Evolutionary conservation across 2,797 vertebrate species (phyloP), one percentile per base, ranked within the genome.

Genomic region (Cyclura pinguis): DNA sequence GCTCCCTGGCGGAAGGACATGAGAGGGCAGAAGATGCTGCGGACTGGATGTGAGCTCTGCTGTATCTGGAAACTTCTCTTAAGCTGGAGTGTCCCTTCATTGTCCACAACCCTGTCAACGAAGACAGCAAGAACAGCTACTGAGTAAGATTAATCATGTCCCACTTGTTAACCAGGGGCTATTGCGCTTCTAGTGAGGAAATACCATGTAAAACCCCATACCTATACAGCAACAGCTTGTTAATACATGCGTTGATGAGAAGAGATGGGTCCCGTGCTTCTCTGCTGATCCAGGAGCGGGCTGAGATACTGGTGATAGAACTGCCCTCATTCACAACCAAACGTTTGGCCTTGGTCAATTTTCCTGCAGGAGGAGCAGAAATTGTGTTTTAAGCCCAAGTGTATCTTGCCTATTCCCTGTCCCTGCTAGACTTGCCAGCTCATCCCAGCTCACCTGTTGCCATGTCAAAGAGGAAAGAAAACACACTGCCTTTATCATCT

Each of bases 1-100:
- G 99, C 99, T 1, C 98, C 98, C 95, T 99, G 99, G 84, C 99
- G 97, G 97, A 99, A 99, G 91, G 99, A 99, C 99, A 99, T 99
- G 85, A 99, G 98, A 13, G 99, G 99, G 90, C 98, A 99, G 97
- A 99, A 99, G 96, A 99, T 99, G 96, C 98, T 99, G 74, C 98
- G 98, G 67, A 99, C 96, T 0, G 97, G 98, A 91, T 99, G 98
- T 0, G 98, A 98, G 80, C 96, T 98, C 3, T 99, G 98, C 93
- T 98, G 98, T 67, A 99, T 99, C 16, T 98, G 98, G 94, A 99
- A 99, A 92, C 97, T 99, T 89, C 98, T 98, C 96, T 99, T 99
- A 92, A 99, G 96, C 95, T 99, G 98, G 42, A 99, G 96, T 0
- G 98, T 98, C 0, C 98, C 98, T 78, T 99, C 98, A 1, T 99